Percentiles rank a stretch among this genome's conserved stretches.
Conservation (phyloP, 1,140 invertebrate genomes). For the Sogatella furcifera region DNA sequence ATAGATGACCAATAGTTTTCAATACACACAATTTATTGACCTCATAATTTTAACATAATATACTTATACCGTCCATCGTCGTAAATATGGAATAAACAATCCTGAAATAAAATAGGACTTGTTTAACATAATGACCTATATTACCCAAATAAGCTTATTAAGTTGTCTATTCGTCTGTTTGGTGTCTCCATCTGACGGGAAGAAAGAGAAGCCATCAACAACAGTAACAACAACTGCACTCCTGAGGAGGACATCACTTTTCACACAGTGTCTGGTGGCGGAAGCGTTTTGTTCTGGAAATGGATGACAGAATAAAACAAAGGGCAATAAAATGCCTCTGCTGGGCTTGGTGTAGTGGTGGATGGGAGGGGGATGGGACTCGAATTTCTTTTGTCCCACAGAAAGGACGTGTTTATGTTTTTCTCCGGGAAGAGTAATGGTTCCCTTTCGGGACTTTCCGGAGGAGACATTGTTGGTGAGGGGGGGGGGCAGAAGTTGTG, state of each 20-base stretch:
- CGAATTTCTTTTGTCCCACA: constrained; percentile 11
- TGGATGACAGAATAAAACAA: constrained; percentile 13
- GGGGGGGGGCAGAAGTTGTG: too few relatives aligned
- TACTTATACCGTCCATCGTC: too few relatives aligned
- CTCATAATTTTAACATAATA: too few relatives aligned
- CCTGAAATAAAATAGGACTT: too few relatives aligned
- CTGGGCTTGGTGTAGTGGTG: background rate
- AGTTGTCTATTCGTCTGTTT: background rate
- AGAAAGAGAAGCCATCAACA: background rate
- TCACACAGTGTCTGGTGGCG: background rate
- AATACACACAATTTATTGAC: too few relatives aligned
- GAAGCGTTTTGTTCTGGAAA: constrained; percentile 10
- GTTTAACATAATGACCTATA: too few relatives aligned
- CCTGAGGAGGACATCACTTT: background rate
- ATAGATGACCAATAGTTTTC: too few relatives aligned
- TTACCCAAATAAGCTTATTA: too few relatives aligned
- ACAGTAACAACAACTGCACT: too few relatives aligned
- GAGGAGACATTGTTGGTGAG: background rate
- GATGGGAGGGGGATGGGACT: background rate
- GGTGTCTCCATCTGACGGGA: background rate
- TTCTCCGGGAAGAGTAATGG: constrained; percentile 13
- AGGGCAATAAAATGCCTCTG: constrained; percentile 8
- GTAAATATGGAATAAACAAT: too few relatives aligned
- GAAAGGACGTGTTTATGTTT: constrained; percentile 14
- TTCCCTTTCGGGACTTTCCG: constrained; percentile 13